Base-by-base conservation (phyloP, 2,113 vertebrate species). In the Chinchilla lanigera region DNA sequence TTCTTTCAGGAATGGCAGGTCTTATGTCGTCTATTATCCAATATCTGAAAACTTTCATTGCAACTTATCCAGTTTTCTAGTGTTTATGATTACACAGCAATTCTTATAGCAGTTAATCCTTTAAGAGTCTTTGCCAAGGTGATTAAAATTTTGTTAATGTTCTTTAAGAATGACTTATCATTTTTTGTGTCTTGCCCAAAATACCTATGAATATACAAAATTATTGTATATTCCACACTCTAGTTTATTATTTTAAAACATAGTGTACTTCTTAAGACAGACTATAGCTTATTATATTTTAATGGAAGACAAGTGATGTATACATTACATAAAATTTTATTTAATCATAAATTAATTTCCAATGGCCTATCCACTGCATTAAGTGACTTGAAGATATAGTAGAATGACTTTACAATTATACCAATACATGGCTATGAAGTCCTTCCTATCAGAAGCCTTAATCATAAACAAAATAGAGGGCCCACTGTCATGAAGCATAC, bases 301-400 rank as follows among this genome's bases (percentile, higher is more conserved):
- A 95, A 71, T 73, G 38, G 7, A 95, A 89, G 60, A n/a, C 30
- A 75, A 82, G 47, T 78, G 24, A 60, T 81, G 44, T 17, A 89
- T 60, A 10, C 0, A 61, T 86, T 91, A 47, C 41, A 63, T 50
- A 65, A 93, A 95, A 83, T 22, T 33, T 33, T 88, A 91, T 24
- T 1, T 91, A 78, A 90, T 89, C 95, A n/a, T 86, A 81, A 93
- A 69, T 92, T 93, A 73, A 92, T 86, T 95, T 94, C n/a, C 13
- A 60, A 52, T 89, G 54, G 8, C 28, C 35, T 89, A 87, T 88
- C 24, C 20, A 91, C 24, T 95, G 20, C 8, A 80, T 88, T 94
- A 41, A 89, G 47, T 73, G 33, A 92, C 47, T 60, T 73, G 17
- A 24, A 61, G 33, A 19, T 41, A 83, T 33, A 94, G 47, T 65